Base-by-base conservation (phyloP, 1,140 invertebrate species). In the Gryllus bimaculatus region DNA sequence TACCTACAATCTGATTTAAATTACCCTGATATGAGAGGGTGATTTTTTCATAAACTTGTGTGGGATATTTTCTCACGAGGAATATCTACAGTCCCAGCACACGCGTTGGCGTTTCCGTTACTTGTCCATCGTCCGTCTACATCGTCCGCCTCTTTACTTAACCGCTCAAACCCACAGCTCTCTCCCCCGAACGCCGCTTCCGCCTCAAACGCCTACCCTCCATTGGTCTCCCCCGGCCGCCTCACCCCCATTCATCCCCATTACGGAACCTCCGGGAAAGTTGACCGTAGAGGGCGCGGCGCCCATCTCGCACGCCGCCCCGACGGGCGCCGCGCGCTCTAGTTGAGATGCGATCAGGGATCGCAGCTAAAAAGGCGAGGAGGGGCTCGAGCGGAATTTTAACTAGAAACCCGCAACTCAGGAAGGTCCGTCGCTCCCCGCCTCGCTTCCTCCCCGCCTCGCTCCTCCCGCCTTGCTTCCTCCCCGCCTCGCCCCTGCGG, bases 261-360 rank as follows among this genome's bases (percentile, higher is more conserved):
- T 66, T 66, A 66, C 54, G 54, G 54, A 66, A 66, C 10, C 54
- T 66, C 18, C 54, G 10, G 54, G 54, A 66, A 66, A 66, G 54
- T 66, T 66, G 54, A 66, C 54, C 54, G 54, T 13, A 66, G 54
- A 66, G 18, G 54, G 54, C 10, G 54, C 18, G 10, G 18, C 54
- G 10, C 54, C 18, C 54, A 13, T 18, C 10, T 66, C 54, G 10
- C 54, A 66, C 54, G 18, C 18, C 54, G 10, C 54, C 18, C 18
- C 18, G 54, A 66, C 54, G 54, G 54, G 18, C 10, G 54, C 10
- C 54, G 10, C 54, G 54, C 54, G 54, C 18, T 66, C 54, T 66
- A 66, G 10, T 66, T 66, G 54, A 66, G 54, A 66, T 66, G 54
- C 54, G 54, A 66, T 66, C 54, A 66, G 54, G 54, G 54, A 76